Evolutionary conservation across 2,113 vertebrate species (phyloP), one percentile per base, ranked within the genome.

Genomic region (Solenodon paradoxus): DNA sequence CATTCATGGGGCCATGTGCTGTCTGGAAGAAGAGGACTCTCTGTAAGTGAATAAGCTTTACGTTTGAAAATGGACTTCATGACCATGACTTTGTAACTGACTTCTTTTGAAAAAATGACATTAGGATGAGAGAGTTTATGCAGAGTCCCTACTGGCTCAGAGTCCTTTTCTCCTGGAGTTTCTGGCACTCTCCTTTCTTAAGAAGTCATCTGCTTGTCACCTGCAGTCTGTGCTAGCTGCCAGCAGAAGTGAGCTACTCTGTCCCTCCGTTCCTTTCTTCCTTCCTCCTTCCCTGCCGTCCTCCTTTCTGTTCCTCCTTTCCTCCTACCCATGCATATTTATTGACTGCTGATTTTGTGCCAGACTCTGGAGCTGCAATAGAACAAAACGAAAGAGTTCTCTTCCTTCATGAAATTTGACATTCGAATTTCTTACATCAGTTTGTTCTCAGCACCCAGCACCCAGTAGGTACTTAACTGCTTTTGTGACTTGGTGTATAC

Each of bases 231-330:
- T 0, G 2, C 28, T 26, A 59, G 17, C 47, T 71, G 55, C 72
- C 78, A 84, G 5, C 13, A 55, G 17, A 63, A 28, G 30, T 26
- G 66, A 28, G 68, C 5, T 28, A 6, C 24, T 5, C 13, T 11
- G 12, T 30, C 49, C 9, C 63, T 94, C 64, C 96, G 20, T 59
- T 24, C 94, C 95, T 97, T 53, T 93, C 96, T 82, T 80, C 51
- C 85, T 51, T 84, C 84, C 96, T 97, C 95, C 53, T 57, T 89
- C 80, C 83, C 16, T 83, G n/a, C 59, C 96, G 45, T 63, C 93
- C 94, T 66, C 32, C 15, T 84, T 88, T 92, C 45, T 78, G 72
- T 53, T 78, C 24, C 78, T 49, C 2, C 17, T 11, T 96, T 95
- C 42, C 85, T 92, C 89, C 88, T 74, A 47, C 47, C 96, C 88